Base-by-base conservation (phyloP, 2,113 vertebrate species). In the Oophaga pumilio region DNA sequence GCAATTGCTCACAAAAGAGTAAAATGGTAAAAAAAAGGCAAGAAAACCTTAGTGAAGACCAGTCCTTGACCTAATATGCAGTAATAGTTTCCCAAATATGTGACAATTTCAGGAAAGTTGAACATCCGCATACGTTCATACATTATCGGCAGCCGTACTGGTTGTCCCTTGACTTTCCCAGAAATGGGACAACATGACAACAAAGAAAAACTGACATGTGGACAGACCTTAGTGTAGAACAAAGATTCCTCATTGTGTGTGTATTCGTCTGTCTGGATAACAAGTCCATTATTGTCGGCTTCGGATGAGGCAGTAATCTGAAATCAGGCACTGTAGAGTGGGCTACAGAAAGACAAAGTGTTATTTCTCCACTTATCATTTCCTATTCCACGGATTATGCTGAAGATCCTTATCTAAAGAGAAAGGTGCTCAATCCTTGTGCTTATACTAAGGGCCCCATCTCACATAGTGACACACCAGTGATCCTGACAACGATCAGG, bases 361-460 rank as follows among this genome's bases (percentile, higher is more conserved):
- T 53, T 79, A 20, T 5, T 49, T 57, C 4, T 57, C 52, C n/a
- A 33, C 56, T 80, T 80, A 80, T 80, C 77, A 15, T 60, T 76
- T 60, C 52, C 56, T 73, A 60, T 56, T 14, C 69, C 26, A 3
- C n/a, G 11, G 69, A 28, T 24, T 11, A 56, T 80, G n/a, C 56
- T 80, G 56, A 80, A 80, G 56, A 26, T 53, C 60, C 56, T 80
- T 80, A 80, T 80, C 77, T 80, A 5, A 9, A 80, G 56, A n/a
- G 53, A 59, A 80, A 80, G 49, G 26, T 17, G 8, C 56, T 79
- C 53, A 57, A 79, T 53, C 57, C 53, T 80, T 60, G 77, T 80
- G 24, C 57, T 62, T 81, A 60, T 62, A 20, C 28, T 20, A 62
- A 59, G 57, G n/a, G n/a, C n/a, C n/a, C n/a, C n/a, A n/a, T n/a